Conservation (phyloP, 2,113 vertebrate species). For the mouse (Mus musculus) region GRCm39 chrX:84967001-84967500, state of each 20-base stretch:
- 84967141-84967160: background rate
- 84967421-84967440: background rate
- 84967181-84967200: background rate
- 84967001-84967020: background rate
- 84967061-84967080: conserved; percentile 10
- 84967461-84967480: background rate
- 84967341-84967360: background rate
- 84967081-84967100: background rate
- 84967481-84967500: too few relatives aligned
- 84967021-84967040: conserved; percentile 4
- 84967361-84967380: background rate
- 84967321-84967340: background rate
- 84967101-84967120: background rate
- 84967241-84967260: background rate
- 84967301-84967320: background rate
- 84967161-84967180: background rate
- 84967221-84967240: background rate
- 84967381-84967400: background rate
- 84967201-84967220: background rate
- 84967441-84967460: background rate
- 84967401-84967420: background rate
- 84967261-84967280: background rate
- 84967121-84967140: background rate
- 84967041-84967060: background rate
- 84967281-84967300: background rate